Conservation (phyloP, 2,888 invertebrate species). For the Leptinotarsa peninsularis region DNA sequence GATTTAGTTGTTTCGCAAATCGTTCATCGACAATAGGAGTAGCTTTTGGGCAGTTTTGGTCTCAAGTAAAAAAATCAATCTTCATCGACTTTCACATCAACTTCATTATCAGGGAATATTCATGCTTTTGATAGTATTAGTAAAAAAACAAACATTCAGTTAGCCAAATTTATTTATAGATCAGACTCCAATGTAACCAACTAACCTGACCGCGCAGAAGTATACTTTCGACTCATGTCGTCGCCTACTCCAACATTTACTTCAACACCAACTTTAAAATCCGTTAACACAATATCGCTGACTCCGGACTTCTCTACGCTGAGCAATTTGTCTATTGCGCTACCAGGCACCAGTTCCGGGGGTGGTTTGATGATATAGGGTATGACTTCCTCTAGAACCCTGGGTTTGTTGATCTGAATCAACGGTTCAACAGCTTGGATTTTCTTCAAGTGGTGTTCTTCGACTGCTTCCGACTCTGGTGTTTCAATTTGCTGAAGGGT, state of each 20-base stretch:
- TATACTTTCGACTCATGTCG: slow-evolving; percentile 61
- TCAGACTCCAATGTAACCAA: slow-evolving; percentile 30
- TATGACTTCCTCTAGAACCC: slow-evolving; percentile 54
- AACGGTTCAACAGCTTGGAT: slow-evolving; percentile 57
- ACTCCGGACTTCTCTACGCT: slow-evolving; percentile 54
- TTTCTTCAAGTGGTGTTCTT: slow-evolving; percentile 46
- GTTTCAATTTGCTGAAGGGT: slow-evolving; percentile 50
- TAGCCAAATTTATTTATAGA: slow-evolving; percentile 37
- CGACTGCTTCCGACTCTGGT: slow-evolving; percentile 50
- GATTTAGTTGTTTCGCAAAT: no score
- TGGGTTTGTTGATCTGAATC: slow-evolving; percentile 53
- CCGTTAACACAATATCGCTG: slow-evolving; percentile 54
- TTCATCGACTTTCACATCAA: no score
- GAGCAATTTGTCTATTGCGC: slow-evolving; percentile 55
- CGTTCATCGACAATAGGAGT: no score
- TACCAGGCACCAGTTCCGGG: slow-evolving; percentile 55
- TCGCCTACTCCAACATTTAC: slow-evolving; percentile 59
- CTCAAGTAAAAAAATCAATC: no score
- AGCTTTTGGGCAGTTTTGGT: no score
- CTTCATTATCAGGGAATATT: no score
- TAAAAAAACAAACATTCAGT: slow-evolving; percentile 38
- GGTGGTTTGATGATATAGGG: slow-evolving; percentile 53
- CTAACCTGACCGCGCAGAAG: slow-evolving; percentile 57
- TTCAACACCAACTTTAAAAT: slow-evolving; percentile 58
- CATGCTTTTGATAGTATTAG: neutral